Evolutionary conservation across 2,888 invertebrate species (phyloP).

Genomic region (Lacanobia oleracea): DNA sequence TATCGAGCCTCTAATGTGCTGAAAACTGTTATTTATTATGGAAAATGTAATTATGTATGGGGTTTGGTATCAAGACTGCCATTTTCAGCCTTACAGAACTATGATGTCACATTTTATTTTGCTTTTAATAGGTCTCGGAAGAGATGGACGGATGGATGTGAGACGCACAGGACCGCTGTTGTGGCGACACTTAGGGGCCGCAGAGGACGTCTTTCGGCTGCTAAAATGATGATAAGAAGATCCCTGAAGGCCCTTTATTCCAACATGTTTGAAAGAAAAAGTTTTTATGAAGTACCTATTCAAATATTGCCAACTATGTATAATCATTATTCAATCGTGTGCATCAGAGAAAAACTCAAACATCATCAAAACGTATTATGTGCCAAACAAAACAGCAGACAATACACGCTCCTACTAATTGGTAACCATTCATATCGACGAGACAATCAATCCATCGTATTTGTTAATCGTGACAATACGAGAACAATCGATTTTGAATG

Average conservation of each 20-base stretch:
- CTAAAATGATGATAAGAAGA: too few relatives aligned
- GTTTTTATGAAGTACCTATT: neutral
- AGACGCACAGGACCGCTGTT: too few relatives aligned
- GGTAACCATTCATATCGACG: conserved; percentile 57
- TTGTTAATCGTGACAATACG: conserved; percentile 65
- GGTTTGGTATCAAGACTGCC: neutral
- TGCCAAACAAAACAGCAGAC: conserved; percentile 40
- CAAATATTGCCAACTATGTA: conserved; percentile 1
- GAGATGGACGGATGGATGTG: too few relatives aligned
- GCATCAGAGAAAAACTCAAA: neutral
- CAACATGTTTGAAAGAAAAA: too few relatives aligned
- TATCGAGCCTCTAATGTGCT: conserved; percentile 73
- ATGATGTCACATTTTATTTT: neutral
- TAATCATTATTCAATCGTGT: neutral
- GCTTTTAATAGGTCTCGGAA: neutral
- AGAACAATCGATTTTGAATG: conserved; percentile 56
- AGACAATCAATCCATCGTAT: conserved; percentile 58
- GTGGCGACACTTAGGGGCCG: too few relatives aligned
- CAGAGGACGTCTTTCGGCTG: too few relatives aligned
- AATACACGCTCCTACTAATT: conserved; percentile 55
- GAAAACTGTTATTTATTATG: conserved; percentile 66
- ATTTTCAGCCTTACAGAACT: neutral
- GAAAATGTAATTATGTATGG: conserved; percentile 24
- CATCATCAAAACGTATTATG: conserved; percentile 21
- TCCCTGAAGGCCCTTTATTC: too few relatives aligned